Evolutionary conservation across 2,888 invertebrate genomes (phyloP).

Genomic region (Eupsilia transversa): DNA sequence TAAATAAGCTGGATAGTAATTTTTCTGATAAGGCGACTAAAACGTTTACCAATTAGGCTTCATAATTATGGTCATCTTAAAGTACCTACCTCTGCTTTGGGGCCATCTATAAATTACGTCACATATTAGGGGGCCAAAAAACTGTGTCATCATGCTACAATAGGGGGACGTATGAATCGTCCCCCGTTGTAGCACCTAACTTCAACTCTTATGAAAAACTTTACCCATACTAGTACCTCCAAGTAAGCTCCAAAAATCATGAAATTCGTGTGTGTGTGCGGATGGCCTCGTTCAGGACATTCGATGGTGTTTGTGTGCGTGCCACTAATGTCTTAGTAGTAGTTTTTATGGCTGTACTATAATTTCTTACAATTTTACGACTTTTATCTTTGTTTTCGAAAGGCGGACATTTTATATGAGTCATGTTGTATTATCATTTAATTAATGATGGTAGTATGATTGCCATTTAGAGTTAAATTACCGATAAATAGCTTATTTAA

Average conservation of each 20-base stretch:
- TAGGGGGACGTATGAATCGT: not conserved
- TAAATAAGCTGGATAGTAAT: not conserved
- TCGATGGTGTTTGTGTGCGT: not conserved
- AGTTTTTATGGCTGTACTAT: slow-evolving; percentile 4
- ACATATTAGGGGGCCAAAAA: not conserved
- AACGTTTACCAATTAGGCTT: too few relatives aligned
- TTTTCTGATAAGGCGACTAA: not conserved
- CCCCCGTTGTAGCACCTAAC: too few relatives aligned
- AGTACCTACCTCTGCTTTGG: not conserved
- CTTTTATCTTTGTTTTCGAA: slow-evolving; percentile 29
- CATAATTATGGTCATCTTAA: not conserved
- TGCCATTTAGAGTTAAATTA: slow-evolving; percentile 54
- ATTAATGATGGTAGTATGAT: slow-evolving; percentile 43
- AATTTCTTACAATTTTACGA: slow-evolving; percentile 15
- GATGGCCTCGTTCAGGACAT: not conserved
- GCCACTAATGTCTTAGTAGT: not conserved
- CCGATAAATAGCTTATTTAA: slow-evolving; percentile 54
- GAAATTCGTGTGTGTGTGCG: too few relatives aligned
- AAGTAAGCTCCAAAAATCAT: too few relatives aligned
- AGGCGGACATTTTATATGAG: slow-evolving; percentile 37
- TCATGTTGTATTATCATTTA: slow-evolving; percentile 43
- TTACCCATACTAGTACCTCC: too few relatives aligned
- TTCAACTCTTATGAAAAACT: not conserved
- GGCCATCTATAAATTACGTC: not conserved
- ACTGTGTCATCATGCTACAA: not conserved